Conservation (phyloP, 1,140 invertebrate species). For the Conopomorpha cramerella region DNA sequence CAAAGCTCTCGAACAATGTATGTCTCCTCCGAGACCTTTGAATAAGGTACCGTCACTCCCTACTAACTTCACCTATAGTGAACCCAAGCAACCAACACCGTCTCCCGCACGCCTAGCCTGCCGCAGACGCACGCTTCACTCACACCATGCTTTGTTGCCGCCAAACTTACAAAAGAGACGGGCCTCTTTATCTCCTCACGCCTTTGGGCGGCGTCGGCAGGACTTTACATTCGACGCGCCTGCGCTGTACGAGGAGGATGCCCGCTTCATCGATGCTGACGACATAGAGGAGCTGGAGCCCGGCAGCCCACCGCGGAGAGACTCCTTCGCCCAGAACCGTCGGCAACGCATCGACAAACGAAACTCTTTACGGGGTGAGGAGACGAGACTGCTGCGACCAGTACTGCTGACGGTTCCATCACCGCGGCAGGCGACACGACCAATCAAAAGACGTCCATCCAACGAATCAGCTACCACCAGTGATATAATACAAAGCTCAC, state of each 20-base stretch:
- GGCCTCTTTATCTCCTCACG: conserved; percentile 44
- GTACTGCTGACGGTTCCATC: conserved; percentile 36
- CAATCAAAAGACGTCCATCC: conserved; percentile 27
- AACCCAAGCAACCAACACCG: conserved; percentile 51
- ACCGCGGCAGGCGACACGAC: conserved; percentile 25
- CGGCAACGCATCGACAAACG: conserved; percentile 38
- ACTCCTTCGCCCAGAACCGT: conserved; percentile 40
- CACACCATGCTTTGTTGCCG: conserved; percentile 43
- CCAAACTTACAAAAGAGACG: conserved; percentile 29
- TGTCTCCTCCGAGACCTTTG: conserved; percentile 24
- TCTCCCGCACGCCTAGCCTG: conserved; percentile 25
- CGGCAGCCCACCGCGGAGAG: conserved; percentile 29
- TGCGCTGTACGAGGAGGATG: conserved; percentile 54
- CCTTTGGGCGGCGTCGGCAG: conserved; percentile 46
- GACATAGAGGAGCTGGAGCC: conserved; percentile 47
- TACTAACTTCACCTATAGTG: conserved; percentile 72
- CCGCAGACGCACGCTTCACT: conserved; percentile 44
- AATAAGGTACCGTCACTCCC: conserved; percentile 69
- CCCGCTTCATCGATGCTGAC: conserved; percentile 54
- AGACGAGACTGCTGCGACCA: conserved; percentile 35
- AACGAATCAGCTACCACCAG: conserved; percentile 29
- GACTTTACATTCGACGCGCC: conserved; percentile 44
- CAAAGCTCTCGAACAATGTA: conserved; percentile 31
- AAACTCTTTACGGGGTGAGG: conserved; percentile 42
- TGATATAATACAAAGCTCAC: conserved; percentile 21